Percentiles rank a stretch among this genome's conserved stretches.
Conservation (phyloP, 2,113 vertebrate species). For the Heterochromis multidens region DNA sequence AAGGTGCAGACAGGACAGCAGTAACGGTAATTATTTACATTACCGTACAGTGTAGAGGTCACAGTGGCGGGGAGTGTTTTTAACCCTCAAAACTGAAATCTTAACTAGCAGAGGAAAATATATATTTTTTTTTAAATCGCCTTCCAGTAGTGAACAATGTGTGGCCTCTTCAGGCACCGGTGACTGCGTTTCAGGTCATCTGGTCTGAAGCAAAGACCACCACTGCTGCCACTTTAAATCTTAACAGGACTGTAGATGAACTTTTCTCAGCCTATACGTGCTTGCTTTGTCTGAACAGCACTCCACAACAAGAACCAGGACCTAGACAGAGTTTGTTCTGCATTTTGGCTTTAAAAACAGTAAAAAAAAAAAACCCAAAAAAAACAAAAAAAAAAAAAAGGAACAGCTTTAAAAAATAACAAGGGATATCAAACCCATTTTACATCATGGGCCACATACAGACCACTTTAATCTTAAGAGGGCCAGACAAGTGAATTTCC, state of each 20-base stretch:
- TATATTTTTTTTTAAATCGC: neutral
- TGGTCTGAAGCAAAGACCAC: neutral
- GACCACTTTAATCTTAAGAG: no score
- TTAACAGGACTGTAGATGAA: neutral
- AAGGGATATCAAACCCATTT: no score
- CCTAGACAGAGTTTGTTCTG: no score
- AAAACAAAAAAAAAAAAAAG: no score
- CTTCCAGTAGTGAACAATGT: neutral
- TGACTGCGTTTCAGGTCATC: neutral
- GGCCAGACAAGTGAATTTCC: no score
- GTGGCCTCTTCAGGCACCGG: neutral
- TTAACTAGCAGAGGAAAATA: neutral
- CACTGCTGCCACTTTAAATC: neutral
- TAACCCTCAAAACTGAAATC: neutral
- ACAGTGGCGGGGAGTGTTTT: neutral
- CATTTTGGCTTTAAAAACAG: no score
- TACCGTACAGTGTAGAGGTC: neutral
- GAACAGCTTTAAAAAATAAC: no score
- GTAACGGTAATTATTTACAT: neutral
- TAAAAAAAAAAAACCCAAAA: no score
- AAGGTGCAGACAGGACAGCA: no score
- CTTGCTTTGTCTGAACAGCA: no score
- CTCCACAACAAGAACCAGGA: no score
- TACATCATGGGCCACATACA: no score
- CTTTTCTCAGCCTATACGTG: neutral